Evolutionary conservation across 2,797 vertebrate species (phyloP).

Genomic region (Protosalanx chinensis): DNA sequence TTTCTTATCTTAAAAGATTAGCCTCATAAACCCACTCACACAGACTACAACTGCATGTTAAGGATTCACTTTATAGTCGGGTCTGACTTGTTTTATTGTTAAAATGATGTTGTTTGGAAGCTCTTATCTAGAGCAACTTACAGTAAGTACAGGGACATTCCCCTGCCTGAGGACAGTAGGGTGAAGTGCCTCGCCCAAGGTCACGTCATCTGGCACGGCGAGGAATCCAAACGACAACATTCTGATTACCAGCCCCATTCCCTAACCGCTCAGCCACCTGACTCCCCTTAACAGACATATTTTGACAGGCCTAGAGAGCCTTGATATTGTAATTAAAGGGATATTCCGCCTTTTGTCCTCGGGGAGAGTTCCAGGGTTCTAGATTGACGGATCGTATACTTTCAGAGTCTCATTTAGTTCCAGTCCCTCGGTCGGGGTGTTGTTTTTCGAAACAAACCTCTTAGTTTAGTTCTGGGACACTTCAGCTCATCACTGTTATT

Average conservation of each 20-base stretch:
- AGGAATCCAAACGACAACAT: too few species aligned
- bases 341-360: conserved; percentile 37
- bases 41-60: background rate
- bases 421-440: conserved; percentile 42
- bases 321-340: conserved; percentile 56
- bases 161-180: too few species aligned
- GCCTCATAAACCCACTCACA: conserved; percentile 4
- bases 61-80: too few species aligned
- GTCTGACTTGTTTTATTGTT: too few species aligned
- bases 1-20: too few species aligned
- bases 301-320: conserved; percentile 20
- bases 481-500: conserved; percentile 28
- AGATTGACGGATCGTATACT: conserved; percentile 67
- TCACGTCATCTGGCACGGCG: too few species aligned
- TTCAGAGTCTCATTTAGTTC: conserved; percentile 59
- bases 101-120: too few species aligned
- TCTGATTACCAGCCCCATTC: too few species aligned
- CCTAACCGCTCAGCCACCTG: too few species aligned
- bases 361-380: conserved; percentile 30
- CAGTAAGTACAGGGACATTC: too few species aligned
- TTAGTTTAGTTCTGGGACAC: background rate
- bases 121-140: too few species aligned
- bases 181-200: too few species aligned
- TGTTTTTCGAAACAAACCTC: conserved; percentile 36
- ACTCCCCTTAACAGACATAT: conserved; percentile 30